Evolutionary conservation across 2,888 invertebrate species (phyloP).

Genomic region (Callosobruchus maculatus): DNA sequence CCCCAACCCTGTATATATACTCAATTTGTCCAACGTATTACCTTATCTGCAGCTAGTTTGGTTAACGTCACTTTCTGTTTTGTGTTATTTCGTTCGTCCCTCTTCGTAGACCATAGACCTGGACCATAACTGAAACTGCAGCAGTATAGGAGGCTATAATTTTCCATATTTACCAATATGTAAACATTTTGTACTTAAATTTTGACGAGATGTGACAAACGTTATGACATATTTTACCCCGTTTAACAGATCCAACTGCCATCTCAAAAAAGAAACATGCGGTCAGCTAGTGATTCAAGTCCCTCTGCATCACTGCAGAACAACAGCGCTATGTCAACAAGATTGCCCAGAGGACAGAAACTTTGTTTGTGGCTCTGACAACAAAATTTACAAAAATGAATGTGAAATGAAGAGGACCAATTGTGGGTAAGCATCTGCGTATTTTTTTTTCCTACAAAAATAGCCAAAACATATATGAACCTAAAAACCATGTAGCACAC

Average conservation of each 20-base stretch:
- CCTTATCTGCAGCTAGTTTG: no score
- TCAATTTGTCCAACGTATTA: no score
- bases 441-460: neutral
- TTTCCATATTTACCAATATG: no score
- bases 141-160: no score
- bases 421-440: slow-evolving; percentile 63
- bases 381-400: slow-evolving; percentile 84
- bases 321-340: slow-evolving; percentile 79
- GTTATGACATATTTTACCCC: neutral
- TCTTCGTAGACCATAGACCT: no score
- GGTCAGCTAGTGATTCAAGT: slow-evolving; percentile 82
- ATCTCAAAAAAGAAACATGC: slow-evolving; percentile 78
- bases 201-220: neutral
- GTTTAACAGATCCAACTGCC: slow-evolving; percentile 70
- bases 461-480: neutral
- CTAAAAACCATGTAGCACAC: no score
- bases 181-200: no score
- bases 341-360: slow-evolving; percentile 68
- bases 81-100: no score
- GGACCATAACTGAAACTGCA: no score
- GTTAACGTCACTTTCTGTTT: no score
- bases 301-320: slow-evolving; percentile 77
- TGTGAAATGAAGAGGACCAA: slow-evolving; percentile 89
- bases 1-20: no score
- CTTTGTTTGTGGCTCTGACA: slow-evolving; percentile 87